A percentile compares a stretch with the other conserved stretches of the same genome.
These are phyloP conservation scores for Karalla daura DNA, from an alignment of 2,797 vertebrate species.

Conservation along the genomic window DNA sequence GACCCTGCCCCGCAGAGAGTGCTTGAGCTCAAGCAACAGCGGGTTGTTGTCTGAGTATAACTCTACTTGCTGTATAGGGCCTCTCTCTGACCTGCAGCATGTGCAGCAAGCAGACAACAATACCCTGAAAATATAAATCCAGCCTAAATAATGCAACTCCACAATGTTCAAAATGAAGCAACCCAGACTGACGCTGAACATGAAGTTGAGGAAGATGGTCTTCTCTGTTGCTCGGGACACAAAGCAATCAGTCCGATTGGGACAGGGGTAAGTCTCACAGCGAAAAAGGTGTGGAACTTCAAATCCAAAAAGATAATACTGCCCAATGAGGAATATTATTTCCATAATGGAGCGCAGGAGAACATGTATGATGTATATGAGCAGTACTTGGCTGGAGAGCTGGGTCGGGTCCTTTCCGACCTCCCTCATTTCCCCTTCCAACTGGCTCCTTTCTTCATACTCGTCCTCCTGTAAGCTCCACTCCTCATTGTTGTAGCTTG, in stretches of 20 bases:
- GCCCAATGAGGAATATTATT: slow-evolving; percentile 78
- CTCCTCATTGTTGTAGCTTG: slow-evolving; percentile 36
- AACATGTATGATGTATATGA: slow-evolving; percentile 77
- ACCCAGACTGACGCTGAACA: slow-evolving; percentile 76
- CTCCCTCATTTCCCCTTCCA: slow-evolving; percentile 57
- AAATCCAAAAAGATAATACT: slow-evolving; percentile 81
- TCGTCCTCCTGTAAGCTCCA: slow-evolving; percentile 55
- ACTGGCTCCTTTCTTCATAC: slow-evolving; percentile 53
- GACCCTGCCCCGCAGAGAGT: slow-evolving; percentile 74
- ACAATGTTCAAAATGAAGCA: slow-evolving; percentile 81
- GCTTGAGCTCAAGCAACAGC: slow-evolving; percentile 76
- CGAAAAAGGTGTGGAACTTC: slow-evolving; percentile 79
- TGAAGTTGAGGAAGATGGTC: slow-evolving; percentile 83
- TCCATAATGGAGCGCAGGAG: slow-evolving; percentile 77
- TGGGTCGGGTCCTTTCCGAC: slow-evolving; percentile 63
- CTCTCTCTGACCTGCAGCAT: slow-evolving; percentile 62
- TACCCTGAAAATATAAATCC: slow-evolving; percentile 78
- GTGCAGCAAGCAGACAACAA: slow-evolving; percentile 73
- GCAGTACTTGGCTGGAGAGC: slow-evolving; percentile 72
- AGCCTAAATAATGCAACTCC: slow-evolving; percentile 79
- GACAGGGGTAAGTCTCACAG: slow-evolving; percentile 77
- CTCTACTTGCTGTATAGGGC: slow-evolving; percentile 30
- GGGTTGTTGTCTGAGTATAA: slow-evolving; percentile 70
- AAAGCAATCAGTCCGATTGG: slow-evolving; percentile 78
- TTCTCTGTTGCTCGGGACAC: slow-evolving; percentile 83